Conservation (phyloP, 2,888 invertebrate genomes). For the Dexiosoma caninum region DNA sequence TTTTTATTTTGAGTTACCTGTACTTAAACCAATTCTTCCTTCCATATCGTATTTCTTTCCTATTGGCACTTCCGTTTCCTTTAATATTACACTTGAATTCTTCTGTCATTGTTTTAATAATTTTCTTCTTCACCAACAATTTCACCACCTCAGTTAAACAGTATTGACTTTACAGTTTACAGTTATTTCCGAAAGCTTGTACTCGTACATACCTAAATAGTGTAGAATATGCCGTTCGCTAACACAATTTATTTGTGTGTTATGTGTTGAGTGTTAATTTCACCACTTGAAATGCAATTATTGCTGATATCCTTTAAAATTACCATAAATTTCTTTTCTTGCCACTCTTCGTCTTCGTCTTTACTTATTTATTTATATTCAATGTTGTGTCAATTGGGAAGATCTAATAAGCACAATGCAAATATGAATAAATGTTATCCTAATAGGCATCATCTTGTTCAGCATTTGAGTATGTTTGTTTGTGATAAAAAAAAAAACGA, state of each 20-base stretch:
- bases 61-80: conserved; percentile 28
- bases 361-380: neutral
- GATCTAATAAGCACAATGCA: conserved; percentile 41
- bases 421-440: conserved; percentile 32
- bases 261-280: conserved; percentile 25
- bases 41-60: neutral
- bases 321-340: conserved; percentile 50
- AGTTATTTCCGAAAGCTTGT: neutral
- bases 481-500: neutral
- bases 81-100: conserved; percentile 24
- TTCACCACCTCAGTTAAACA: neutral
- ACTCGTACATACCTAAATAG: neutral
- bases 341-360: neutral
- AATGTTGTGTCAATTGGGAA: conserved; percentile 11
- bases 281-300: conserved; percentile 53
- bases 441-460: conserved; percentile 27
- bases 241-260: neutral
- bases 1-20: too few relatives aligned
- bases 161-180: neutral
- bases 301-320: conserved; percentile 55
- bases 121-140: neutral
- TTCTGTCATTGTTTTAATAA: conserved; percentile 15
- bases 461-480: neutral
- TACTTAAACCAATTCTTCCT: too few relatives aligned
- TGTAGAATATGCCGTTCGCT: neutral